Conservation (phyloP, 2,113 vertebrate genomes). For the Scomber japonicus region DNA sequence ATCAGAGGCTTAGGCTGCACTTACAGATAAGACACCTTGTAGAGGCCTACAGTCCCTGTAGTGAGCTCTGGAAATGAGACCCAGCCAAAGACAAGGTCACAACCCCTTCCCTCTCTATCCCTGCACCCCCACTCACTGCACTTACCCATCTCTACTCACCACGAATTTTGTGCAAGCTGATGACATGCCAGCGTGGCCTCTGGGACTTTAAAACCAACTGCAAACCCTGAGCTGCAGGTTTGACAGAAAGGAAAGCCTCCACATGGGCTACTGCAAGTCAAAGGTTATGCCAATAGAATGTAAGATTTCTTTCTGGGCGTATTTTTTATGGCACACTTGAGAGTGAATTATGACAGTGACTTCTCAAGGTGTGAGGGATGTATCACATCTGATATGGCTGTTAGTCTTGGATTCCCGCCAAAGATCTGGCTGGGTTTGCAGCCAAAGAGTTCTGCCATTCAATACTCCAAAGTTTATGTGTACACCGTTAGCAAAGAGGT, state of each 20-base stretch:
- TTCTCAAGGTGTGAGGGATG: conserved; percentile 45
- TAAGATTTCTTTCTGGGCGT: conserved; percentile 26
- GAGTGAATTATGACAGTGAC: conserved; percentile 48
- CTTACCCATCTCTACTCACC: conserved; percentile 32
- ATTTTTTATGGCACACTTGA: conserved; percentile 50
- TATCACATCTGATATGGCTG: conserved; percentile 39
- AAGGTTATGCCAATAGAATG: conserved; percentile 62
- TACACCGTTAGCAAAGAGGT: conserved; percentile 23
- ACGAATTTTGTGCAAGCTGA: conserved; percentile 18
- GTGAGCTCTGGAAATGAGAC: conserved; percentile 49
- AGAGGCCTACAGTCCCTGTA: conserved; percentile 11
- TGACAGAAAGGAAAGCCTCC: conserved; percentile 48
- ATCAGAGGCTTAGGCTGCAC: conserved; percentile 53
- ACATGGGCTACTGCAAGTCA: conserved; percentile 31
- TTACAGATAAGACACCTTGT: conserved; percentile 61
- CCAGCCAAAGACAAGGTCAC: conserved; percentile 66
- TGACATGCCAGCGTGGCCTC: conserved; percentile 44
- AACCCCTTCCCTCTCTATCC: conserved; percentile 50
- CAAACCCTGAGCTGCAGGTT: conserved; percentile 33
- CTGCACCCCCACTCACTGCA: neutral
- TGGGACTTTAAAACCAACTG: conserved; percentile 36
- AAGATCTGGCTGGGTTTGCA: conserved; percentile 12
- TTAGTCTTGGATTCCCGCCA: conserved; percentile 56
- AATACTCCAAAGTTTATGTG: conserved; percentile 29
- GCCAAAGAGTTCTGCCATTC: conserved; percentile 22